These are phyloP conservation scores for Orgyia antiqua DNA, from an alignment of 2,888 invertebrate species.

Conservation along the genomic window DNA sequence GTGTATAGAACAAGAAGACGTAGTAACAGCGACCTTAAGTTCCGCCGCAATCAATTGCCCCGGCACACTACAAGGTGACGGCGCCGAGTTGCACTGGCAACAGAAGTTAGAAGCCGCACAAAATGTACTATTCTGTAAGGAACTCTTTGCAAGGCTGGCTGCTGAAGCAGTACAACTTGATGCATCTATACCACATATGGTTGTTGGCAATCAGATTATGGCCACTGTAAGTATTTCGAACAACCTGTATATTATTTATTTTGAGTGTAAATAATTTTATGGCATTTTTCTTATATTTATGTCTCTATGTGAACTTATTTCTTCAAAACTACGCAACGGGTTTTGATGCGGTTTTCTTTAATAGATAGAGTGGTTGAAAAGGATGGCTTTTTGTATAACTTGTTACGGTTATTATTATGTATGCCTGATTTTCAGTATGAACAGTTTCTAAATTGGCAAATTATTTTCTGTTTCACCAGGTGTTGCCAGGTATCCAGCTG, in stretches of 20 bases:
- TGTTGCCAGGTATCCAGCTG: constrained; percentile 94
- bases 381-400: no score
- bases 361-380: no score
- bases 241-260: no score
- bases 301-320: no score
- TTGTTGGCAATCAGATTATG: constrained; percentile 97
- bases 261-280: no score
- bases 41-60: constrained; percentile 85
- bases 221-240: constrained; percentile 85
- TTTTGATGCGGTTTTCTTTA: no score
- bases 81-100: constrained; percentile 92
- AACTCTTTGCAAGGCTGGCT: constrained; percentile 94
- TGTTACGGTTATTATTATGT: no score
- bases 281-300: no score
- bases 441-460: no score
- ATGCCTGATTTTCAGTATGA: no score
- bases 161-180: constrained; percentile 96
- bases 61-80: constrained; percentile 76
- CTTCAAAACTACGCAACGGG: no score
- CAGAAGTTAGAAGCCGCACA: constrained; percentile 97
- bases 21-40: constrained; percentile 90
- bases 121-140: constrained; percentile 97
- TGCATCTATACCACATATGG: constrained; percentile 96
- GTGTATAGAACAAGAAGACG: constrained; percentile 88
- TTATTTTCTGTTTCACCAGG: no score